Evolutionary conservation across 2,113 vertebrate genomes (phyloP), one percentile per base, ranked within the genome.

Genomic region (Otus sunia): DNA sequence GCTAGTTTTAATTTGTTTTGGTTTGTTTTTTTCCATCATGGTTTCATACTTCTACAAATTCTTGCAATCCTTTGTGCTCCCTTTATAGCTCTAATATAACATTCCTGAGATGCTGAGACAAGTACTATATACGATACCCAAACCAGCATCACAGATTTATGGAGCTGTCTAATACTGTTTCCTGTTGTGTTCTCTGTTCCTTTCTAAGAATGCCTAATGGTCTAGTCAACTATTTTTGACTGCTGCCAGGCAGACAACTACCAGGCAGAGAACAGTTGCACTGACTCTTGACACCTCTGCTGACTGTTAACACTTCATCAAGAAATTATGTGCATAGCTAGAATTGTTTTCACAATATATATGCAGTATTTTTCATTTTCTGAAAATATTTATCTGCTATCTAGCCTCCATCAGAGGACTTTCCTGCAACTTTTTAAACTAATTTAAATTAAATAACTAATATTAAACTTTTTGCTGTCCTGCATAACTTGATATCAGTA

Each of bases 11-110:
- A 14, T 45, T 29, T 34, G 5, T 2, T 50, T 77, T 60, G 15
- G 0, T 67, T 83, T 43, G 27, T 0, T 16, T 74, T 88, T 62
- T 26, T 12, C 14, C 10, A 6, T 0, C 0, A 8, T 55, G 26
- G 9, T 43, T 86, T 50, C 12, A 32, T 19, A 22, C 1, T 2
- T 39, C 16, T 69, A 12, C 27, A 79, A 20, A 15, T 63, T 68
- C 16, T 50, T 59, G 18, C 18, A 50, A 58, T 21, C 9, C 5
- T 64, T 59, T 63, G 1, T 43, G 4, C 43, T 77, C 6, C 5
- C 11, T 59, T 43, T 39, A 22, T 29, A 19, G 3, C 19, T 59
- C 39, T 25, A 9, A 7, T 15, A 7, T 8, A 50, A 36, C 5
- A 11, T 64, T 74, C 34, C 43, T 2, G 2, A 62, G 19, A 29